These are phyloP conservation scores for Siphonodentalium dalli DNA, from an alignment of 2,888 invertebrate genomes.

Conservation along the genomic window DNA sequence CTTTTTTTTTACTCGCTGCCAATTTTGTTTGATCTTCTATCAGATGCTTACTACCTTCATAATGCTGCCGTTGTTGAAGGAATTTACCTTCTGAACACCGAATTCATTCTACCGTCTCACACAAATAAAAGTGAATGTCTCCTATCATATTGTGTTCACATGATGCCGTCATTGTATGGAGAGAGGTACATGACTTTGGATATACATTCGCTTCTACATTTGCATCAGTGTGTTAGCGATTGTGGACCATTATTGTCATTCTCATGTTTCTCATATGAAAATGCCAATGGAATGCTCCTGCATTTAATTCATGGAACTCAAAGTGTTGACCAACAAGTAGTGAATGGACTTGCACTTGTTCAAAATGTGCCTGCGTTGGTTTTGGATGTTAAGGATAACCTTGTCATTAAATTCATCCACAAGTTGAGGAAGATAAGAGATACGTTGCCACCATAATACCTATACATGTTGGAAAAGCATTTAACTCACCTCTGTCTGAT, in stretches of 20 bases:
- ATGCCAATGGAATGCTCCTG: constrained; percentile 20
- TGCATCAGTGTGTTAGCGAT: constrained; percentile 21
- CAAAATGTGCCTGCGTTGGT: constrained; percentile 19
- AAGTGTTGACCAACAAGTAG: constrained; percentile 25
- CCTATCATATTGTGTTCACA: constrained; percentile 20
- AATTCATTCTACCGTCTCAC: constrained; percentile 12
- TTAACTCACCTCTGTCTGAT: too few relatives aligned
- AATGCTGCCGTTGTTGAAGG: constrained; percentile 25
- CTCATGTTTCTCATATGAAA: constrained; percentile 31
- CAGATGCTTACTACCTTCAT: constrained; percentile 20
- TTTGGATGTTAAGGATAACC: too few relatives aligned
- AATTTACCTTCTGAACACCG: constrained; percentile 18
- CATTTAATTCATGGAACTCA: constrained; percentile 30
- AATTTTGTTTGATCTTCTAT: constrained; percentile 16
- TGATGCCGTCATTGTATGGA: constrained; percentile 26
- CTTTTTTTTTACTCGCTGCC: constrained; percentile 28
- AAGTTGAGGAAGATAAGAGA: too few relatives aligned
- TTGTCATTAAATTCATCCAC: too few relatives aligned
- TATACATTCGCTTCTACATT: constrained; percentile 27
- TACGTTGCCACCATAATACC: too few relatives aligned
- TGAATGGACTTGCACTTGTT: constrained; percentile 11
- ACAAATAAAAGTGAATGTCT: constrained; percentile 10
- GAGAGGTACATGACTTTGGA: constrained; percentile 24
- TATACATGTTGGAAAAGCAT: too few relatives aligned
- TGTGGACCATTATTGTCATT: constrained; percentile 29